Evolutionary conservation across 2,888 invertebrate genomes (phyloP).

Genomic region (Pinctada fucata): DNA sequence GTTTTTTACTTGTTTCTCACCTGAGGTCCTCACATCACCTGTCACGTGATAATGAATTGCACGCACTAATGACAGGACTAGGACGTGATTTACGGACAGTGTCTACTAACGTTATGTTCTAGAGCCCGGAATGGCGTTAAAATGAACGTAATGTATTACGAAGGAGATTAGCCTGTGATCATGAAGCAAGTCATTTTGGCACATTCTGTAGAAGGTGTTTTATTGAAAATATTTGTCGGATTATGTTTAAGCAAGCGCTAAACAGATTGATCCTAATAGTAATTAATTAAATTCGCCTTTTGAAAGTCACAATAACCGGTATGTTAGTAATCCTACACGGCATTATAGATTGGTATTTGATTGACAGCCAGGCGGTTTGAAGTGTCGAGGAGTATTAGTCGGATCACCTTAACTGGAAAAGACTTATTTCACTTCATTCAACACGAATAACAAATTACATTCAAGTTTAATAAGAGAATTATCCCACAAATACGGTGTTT

Average conservation of each 20-base stretch:
- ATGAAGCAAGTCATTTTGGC: no score
- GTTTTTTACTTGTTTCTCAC: slow-evolving; percentile 1
- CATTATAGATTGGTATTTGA: slow-evolving; percentile 6
- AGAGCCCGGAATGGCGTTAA: no score
- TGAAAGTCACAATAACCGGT: not conserved
- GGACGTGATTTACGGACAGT: not conserved
- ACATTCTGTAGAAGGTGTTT: no score
- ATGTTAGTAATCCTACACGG: not conserved
- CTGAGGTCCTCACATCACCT: not conserved
- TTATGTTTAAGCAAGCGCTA: not conserved
- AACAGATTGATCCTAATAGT: not conserved
- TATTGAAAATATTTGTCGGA: not conserved
- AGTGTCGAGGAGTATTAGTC: not conserved
- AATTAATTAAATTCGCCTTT: not conserved
- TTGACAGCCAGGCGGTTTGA: slow-evolving; percentile 1
- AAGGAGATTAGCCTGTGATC: no score
- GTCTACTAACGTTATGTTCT: not conserved
- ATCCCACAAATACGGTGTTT: not conserved
- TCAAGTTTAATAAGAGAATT: not conserved
- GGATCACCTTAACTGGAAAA: slow-evolving; percentile 4
- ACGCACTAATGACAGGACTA: not conserved
- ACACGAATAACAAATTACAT: not conserved
- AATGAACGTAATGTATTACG: no score
- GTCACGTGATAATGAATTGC: not conserved
- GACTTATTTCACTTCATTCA: not conserved